Evolutionary conservation across 1,140 invertebrate genomes (phyloP).

Genomic region (Amphibalanus amphitrite): DNA sequence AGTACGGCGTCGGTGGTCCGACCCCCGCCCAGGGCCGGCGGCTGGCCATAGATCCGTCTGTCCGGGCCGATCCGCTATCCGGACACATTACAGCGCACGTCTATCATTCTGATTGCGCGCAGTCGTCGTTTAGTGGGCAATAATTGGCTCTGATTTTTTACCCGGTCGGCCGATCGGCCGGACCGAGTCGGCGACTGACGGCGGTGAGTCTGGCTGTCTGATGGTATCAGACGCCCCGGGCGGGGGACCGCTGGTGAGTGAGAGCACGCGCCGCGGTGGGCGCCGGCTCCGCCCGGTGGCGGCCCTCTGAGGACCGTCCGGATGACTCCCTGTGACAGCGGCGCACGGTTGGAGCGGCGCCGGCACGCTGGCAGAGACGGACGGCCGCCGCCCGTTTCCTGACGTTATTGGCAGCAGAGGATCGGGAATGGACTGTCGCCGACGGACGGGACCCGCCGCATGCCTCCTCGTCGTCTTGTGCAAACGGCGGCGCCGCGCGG

Average conservation of each 20-base stretch:
- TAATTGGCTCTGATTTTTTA: background rate
- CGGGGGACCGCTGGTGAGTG: background rate
- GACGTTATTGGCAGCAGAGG: background rate
- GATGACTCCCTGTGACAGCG: background rate
- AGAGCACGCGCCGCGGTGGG: background rate
- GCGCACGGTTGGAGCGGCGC: background rate
- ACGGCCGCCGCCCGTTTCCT: background rate
- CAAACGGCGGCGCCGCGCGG: background rate
- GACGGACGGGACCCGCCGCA: background rate
- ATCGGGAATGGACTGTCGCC: background rate
- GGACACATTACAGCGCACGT: background rate
- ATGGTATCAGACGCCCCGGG: background rate
- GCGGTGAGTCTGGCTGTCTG: too few relatives aligned
- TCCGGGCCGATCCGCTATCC: background rate
- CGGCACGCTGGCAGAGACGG: background rate
- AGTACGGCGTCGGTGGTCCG: too few relatives aligned
- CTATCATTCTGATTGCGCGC: background rate
- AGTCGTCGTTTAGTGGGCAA: background rate
- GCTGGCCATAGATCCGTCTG: background rate
- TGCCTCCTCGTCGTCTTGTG: background rate
- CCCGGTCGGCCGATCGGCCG: too few relatives aligned
- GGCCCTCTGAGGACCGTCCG: too few relatives aligned
- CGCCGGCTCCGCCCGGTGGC: background rate
- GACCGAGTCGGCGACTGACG: too few relatives aligned
- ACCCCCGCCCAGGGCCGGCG: background rate